Evolutionary conservation across 2,113 vertebrate species (phyloP), one percentile per base, ranked within the genome.

Genomic region (Notarius lentiginosus): DNA sequence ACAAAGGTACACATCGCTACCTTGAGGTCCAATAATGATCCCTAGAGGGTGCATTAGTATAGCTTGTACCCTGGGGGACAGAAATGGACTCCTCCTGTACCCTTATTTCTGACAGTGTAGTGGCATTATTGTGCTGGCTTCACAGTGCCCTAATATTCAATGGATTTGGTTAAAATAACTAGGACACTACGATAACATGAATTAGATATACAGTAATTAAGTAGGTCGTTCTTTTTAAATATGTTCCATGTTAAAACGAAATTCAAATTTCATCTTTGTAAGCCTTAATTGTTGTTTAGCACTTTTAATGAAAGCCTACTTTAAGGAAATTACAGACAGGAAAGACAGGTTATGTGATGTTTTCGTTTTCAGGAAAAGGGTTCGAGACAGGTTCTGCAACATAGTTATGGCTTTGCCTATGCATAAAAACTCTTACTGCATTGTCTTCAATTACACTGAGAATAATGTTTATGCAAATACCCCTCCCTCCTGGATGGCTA

Each of bases 331-430:
- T n/a, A 82, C 7, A 17, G 34, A 81, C 14, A 24, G 34, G 24
- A 55, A 41, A 18, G n/a, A n/a, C 18, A 47, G 24, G 49, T 53
- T 49, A 20, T 66, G 15, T 55, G 49, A 10, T 34, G 63, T 34
- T 68, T n/a, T n/a, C 6, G 24, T 27, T 83, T 6, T 20, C 20
- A 63, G 63, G 5, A 24, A 73, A 55, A 51, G 51, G 6, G 34
- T 55, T 24, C 1, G n/a, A 70, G 82, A 53, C 82, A 83, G 82
- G 82, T 83, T 70, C 49, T 53, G 49, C 65, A 83, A 55, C 82
- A 83, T 83, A 68, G 41, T 68, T 83, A 70, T 20, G n/a, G 2
- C 58, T 81, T 18, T 83, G 47, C 18, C 63, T 68, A 6, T 0
- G 17, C 63, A 51, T 27, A 41, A 49, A 4, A 68, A 5, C 61